Evolutionary conservation across 2,888 invertebrate genomes (phyloP).

Genomic region (Synergus japonicus): DNA sequence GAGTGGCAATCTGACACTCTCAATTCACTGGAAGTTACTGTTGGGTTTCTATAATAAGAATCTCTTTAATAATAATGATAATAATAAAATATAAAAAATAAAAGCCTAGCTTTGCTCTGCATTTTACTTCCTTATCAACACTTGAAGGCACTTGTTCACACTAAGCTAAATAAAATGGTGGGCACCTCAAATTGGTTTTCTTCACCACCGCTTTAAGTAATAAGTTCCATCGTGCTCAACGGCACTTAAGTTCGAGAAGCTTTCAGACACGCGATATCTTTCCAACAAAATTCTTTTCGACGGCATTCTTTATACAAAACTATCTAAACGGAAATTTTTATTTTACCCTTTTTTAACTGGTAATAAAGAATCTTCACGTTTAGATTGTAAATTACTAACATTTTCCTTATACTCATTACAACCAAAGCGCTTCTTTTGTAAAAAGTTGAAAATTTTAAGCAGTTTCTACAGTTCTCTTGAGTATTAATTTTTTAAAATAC

Average conservation of each 20-base stretch:
- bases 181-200: neutral
- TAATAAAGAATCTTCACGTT: neutral
- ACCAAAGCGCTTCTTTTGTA: neutral
- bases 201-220: neutral
- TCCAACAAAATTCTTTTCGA: neutral
- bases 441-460: neutral
- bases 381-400: neutral
- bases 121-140: neutral
- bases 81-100: neutral
- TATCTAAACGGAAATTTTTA: neutral
- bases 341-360: neutral
- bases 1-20: too few relatives aligned
- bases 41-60: neutral
- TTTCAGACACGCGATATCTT: neutral
- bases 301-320: neutral
- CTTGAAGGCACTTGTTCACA: neutral
- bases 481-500: neutral
- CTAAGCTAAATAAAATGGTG: neutral
- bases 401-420: neutral
- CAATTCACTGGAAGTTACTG: neutral
- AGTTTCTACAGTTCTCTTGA: too few relatives aligned
- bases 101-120: neutral
- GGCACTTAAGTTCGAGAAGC: constrained; percentile 8
- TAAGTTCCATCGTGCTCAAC: neutral
- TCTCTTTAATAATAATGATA: neutral